Evolutionary conservation across 2,113 vertebrate species (phyloP).

Genomic region (Prietella phreatophila): DNA sequence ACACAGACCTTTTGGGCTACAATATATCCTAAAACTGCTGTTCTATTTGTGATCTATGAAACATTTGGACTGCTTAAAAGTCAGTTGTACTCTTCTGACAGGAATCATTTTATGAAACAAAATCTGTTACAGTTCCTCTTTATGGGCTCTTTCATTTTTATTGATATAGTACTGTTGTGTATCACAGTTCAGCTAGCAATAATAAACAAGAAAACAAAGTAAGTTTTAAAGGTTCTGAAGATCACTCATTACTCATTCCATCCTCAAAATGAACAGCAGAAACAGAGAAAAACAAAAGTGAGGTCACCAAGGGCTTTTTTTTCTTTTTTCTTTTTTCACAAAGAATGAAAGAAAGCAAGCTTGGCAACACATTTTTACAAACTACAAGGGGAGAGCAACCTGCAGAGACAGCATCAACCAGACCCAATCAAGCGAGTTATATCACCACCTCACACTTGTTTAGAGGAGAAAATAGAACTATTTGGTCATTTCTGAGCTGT

Average conservation of each 20-base stretch:
- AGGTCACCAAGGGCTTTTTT: constrained; percentile 15
- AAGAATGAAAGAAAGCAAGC: background rate
- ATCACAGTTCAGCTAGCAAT: background rate
- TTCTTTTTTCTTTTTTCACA: constrained; percentile 40
- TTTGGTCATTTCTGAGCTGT: constrained; percentile 4
- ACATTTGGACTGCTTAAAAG: background rate
- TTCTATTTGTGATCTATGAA: background rate
- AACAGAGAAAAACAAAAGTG: constrained; percentile 23
- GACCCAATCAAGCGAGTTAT: constrained; percentile 31
- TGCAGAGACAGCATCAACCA: constrained; percentile 4
- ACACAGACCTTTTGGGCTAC: background rate
- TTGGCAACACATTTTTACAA: constrained; percentile 36
- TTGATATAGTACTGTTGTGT: background rate
- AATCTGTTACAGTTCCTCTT: constrained; percentile 1
- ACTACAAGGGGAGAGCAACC: constrained; percentile 6
- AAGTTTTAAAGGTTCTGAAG: background rate
- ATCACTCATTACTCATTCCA: background rate
- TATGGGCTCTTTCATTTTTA: background rate
- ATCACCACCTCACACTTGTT: constrained; percentile 6
- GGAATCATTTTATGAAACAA: background rate
- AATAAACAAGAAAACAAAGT: background rate
- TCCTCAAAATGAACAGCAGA: background rate
- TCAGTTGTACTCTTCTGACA: background rate
- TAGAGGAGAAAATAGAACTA: constrained; percentile 8
- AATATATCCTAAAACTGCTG: background rate